Base-by-base conservation (phyloP, 2,113 vertebrate species). In the Gavialis gangeticus region DNA sequence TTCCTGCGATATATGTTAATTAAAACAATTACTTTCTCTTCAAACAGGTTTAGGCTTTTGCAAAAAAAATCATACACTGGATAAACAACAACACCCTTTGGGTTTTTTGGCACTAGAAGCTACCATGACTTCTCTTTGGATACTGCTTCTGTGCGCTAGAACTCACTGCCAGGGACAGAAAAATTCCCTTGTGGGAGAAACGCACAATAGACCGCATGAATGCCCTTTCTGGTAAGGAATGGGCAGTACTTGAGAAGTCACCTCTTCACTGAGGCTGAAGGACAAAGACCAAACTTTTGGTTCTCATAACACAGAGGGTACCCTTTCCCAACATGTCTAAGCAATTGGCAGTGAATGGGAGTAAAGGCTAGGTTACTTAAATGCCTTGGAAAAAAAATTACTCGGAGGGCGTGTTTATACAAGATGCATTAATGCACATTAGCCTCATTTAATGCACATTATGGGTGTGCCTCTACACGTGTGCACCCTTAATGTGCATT, bases 311-410 rank as follows among this genome's bases (percentile, higher is more conserved):
- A 91, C n/a, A 75, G 25, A 6, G 14, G 37, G 8, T 37, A 75
- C 21, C 24, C 4, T 25, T 63, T 63, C 5, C 60, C 60, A 12
- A 63, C 21, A 25, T 63, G 60, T 25, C 60, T 8, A 75, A 77
- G 78, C 28, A 37, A 25, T 59, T 5, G 0, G 75, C 60, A 89
- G 67, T 90, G 64, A 6, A 13, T 0, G 15, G 81, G 94, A 94
- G 94, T 96, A 92, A 84, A 84, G 79, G 93, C 67, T 95, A 75
- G 66, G 30, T 27, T 89, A 28, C 79, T 80, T 46, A 17, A 79
- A 55, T 87, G 83, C 66, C 78, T 88, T 93, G 82, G 84, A 95
- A 90, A 27, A 27, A 66, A 66, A 66, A 66, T 46, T 46, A 46
- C 46, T 46, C 9, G 8, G 46, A 46, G 8, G 46, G 46, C 46